Evolutionary conservation across 2,113 vertebrate genomes (phyloP).

Genomic region (Ameiurus melas): DNA sequence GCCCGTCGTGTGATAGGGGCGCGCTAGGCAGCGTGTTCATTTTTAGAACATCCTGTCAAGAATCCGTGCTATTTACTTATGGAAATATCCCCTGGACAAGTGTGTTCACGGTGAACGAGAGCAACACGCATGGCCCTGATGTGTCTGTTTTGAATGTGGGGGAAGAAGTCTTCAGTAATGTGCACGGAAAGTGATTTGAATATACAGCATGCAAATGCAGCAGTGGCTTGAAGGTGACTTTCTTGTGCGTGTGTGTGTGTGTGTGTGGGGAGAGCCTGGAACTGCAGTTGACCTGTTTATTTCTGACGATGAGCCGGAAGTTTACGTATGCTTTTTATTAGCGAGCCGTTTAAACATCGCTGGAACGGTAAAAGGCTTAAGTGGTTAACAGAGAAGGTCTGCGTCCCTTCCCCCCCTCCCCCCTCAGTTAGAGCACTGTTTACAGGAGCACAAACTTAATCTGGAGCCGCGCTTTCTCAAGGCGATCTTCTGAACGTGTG

Average conservation of each 20-base stretch:
- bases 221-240: constrained; percentile 65
- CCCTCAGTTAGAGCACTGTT: neutral
- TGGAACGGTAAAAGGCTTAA: constrained; percentile 30
- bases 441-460: constrained; percentile 36
- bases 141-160: constrained; percentile 51
- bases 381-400: constrained; percentile 12
- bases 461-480: constrained; percentile 21
- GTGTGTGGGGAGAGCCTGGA: constrained; percentile 7
- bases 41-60: constrained; percentile 73
- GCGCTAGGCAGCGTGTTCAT: constrained; percentile 63
- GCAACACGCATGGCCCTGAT: constrained; percentile 58
- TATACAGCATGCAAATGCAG: constrained; percentile 36
- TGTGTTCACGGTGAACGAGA: constrained; percentile 60
- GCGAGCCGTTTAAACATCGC: neutral
- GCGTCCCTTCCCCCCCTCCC: neutral
- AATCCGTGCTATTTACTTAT: constrained; percentile 78
- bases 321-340: neutral
- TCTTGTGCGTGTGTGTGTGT: constrained; percentile 22
- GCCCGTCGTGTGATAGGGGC: constrained; percentile 67
- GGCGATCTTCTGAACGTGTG: constrained; percentile 3
- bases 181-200: constrained; percentile 54
- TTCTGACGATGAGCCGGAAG: constrained; percentile 1
- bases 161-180: constrained; percentile 22
- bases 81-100: constrained; percentile 65
- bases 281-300: constrained; percentile 19